Conservation (phyloP, 1,140 invertebrate genomes). For the Saxidomus purpurata region DNA sequence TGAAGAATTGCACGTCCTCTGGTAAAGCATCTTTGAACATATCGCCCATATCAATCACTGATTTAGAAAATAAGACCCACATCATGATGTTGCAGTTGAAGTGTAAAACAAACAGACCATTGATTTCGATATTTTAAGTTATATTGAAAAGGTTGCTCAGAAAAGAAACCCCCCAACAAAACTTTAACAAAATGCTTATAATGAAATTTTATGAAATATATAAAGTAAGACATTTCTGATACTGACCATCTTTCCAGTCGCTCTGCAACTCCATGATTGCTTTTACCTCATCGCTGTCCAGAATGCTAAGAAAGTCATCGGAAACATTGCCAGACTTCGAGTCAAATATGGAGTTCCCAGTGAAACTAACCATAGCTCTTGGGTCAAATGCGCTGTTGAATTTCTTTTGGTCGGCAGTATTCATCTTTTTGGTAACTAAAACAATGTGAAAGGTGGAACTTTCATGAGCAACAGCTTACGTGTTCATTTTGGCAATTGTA, state of each 20-base stretch:
- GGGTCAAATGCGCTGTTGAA: constrained; percentile 9
- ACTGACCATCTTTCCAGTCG: constrained; percentile 2
- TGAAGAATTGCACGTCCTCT: constrained; percentile 32
- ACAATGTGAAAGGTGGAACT: too few relatives aligned
- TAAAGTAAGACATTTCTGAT: too few relatives aligned
- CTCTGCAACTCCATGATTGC: constrained; percentile 12
- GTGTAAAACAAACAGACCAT: too few relatives aligned
- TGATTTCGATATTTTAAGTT: too few relatives aligned
- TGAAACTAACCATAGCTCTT: neutral
- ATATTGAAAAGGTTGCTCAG: too few relatives aligned
- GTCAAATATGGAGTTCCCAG: constrained; percentile 12
- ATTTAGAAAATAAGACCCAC: too few relatives aligned
- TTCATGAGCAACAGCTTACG: neutral
- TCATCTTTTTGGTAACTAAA: neutral
- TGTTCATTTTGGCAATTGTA: neutral
- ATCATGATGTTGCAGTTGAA: too few relatives aligned
- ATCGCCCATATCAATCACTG: constrained; percentile 5
- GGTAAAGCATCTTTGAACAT: constrained; percentile 23
- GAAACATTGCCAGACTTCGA: neutral
- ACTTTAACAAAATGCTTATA: too few relatives aligned
- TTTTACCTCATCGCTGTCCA: neutral
- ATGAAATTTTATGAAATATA: too few relatives aligned
- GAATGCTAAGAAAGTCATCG: neutral
- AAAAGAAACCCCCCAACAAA: too few relatives aligned
- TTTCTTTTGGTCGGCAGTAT: neutral